Evolutionary conservation across 2,888 invertebrate genomes (phyloP), one percentile per base, ranked within the genome.

Genomic region (Argyresthia albistria): DNA sequence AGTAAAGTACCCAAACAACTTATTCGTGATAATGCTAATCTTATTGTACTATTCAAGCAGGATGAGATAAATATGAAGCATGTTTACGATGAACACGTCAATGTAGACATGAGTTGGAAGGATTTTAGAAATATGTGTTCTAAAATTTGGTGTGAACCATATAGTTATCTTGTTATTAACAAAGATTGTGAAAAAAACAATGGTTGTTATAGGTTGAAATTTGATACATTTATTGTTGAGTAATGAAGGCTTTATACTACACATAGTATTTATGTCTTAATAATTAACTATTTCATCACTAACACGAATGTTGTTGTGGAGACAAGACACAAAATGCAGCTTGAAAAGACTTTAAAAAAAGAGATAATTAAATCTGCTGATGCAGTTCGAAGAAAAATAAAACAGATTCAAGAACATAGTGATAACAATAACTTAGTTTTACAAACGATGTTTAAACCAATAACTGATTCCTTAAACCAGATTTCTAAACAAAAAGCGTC

Each of bases 41-140:
- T 56, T 14, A 52, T 55, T 35, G 35, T 55, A n/a, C 35, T 55
- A 4, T 56, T 53, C 35, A 53, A 53, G 48, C 54, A 56, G 43
- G 53, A 56, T 50, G 55, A 58, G 0, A 43, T 58, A 10, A 58
- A 58, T 50, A 39, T 58, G 10, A 52, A 12, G 42, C 57, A 54
- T 50, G 52, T 37, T 8, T 61, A 61, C 45, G 55, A 60, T 37
- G 61, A 45, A 45, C 25, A 45, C 15, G 16, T 16, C 4, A 45
- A 45, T 9, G 15, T 9, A 62, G 61, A 63, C 37, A 60, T 63
- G 58, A 48, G 46, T 11, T 62, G 52, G 54, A 42, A 50, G 8
- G 10, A 52, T 14, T 61, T 62, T 42, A 56, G 50, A n/a, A 12
- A 56, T 16, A 15, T 52, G 35, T 52, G 52, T 14, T 16, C 39